These are phyloP conservation scores for Brachypalpus laphriformis DNA, from an alignment of 2,888 invertebrate species.

Conservation along the genomic window DNA sequence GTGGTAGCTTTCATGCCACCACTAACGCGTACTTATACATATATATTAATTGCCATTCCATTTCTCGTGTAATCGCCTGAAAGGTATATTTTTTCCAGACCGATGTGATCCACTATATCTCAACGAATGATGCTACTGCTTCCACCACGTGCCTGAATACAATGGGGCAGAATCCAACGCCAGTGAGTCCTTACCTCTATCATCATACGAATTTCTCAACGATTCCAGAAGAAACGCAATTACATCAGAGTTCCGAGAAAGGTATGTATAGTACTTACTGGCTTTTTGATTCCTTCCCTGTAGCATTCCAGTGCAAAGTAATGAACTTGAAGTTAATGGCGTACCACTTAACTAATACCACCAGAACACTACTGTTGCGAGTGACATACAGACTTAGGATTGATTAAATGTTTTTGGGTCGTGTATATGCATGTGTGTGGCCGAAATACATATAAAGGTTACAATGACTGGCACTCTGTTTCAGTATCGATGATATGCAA, in stretches of 20 bases:
- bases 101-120: constrained; percentile 60
- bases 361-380: too few relatives aligned
- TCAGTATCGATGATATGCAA: constrained; percentile 7
- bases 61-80: neutral
- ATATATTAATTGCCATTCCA: neutral
- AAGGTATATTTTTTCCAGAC: constrained; percentile 35
- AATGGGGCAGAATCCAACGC: constrained; percentile 65
- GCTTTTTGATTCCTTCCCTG: neutral
- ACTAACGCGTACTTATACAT: neutral
- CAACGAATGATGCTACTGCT: constrained; percentile 61
- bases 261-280: constrained; percentile 39
- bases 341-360: neutral
- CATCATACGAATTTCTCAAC: constrained; percentile 75
- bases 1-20: too few relatives aligned
- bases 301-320: neutral
- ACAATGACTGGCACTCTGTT: neutral
- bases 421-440: neutral
- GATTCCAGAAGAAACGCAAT: constrained; percentile 75
- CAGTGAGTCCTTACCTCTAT: constrained; percentile 69
- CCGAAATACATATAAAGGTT: neutral
- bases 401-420: neutral
- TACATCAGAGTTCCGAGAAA: constrained; percentile 59
- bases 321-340: constrained; percentile 5
- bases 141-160: constrained; percentile 72
- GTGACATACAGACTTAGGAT: too few relatives aligned